Conservation (phyloP, 2,797 vertebrate genomes). For the Pipistrellus nathusii region DNA sequence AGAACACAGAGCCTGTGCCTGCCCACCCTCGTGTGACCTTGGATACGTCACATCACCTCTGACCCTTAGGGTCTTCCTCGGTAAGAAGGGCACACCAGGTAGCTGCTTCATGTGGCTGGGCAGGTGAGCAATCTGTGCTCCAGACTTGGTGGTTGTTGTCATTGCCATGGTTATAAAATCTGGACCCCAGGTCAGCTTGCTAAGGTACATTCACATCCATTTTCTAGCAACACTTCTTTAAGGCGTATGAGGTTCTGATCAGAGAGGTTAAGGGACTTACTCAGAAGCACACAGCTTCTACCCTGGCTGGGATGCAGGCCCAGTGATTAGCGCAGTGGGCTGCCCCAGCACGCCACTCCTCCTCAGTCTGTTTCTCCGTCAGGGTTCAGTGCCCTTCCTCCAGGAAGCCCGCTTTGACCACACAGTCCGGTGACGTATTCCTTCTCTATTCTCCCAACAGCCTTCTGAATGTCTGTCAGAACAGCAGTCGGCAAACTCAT, state of each 20-base stretch:
- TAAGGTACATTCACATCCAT: background rate
- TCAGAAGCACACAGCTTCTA: background rate
- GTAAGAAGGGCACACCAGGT: background rate
- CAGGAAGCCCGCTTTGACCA: constrained; percentile 33
- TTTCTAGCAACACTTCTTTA: background rate
- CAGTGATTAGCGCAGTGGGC: background rate
- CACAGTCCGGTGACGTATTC: background rate
- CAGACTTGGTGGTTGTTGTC: background rate
- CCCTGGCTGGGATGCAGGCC: background rate
- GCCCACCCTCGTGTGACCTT: background rate
- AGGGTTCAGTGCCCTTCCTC: constrained; percentile 1
- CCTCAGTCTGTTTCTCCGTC: background rate
- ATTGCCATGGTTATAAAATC: background rate
- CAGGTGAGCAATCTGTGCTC: background rate
- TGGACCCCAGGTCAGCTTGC: background rate
- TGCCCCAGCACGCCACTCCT: background rate
- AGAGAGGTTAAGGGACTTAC: background rate
- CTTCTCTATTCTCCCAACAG: background rate
- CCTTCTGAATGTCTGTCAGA: background rate
- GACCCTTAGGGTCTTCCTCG: background rate
- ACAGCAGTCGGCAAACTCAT: no score
- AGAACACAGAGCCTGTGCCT: background rate
- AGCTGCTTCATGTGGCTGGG: background rate
- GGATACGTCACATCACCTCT: background rate
- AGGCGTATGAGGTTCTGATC: background rate